These are phyloP conservation scores for Rhea pennata DNA, from an alignment of 2,113 vertebrate species.

Conservation along the genomic window DNA sequence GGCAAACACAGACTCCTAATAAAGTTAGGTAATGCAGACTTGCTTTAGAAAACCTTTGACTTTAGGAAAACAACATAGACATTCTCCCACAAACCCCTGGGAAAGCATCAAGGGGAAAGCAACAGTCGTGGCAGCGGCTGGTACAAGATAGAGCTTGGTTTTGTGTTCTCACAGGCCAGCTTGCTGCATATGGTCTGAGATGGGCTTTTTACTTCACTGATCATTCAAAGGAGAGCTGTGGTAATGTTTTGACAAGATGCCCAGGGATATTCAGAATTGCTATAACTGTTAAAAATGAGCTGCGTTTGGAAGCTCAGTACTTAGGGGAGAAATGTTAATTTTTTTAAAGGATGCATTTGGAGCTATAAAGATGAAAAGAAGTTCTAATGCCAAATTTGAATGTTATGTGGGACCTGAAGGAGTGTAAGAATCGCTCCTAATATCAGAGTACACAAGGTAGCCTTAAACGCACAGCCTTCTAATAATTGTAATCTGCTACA, in stretches of 20 bases:
- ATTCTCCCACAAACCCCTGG: background rate
- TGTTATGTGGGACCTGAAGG: slow-evolving; percentile 39
- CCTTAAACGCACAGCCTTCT: slow-evolving; percentile 62
- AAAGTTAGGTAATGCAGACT: background rate
- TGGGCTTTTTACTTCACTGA: background rate
- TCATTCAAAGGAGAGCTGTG: slow-evolving; percentile 11
- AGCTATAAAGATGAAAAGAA: background rate
- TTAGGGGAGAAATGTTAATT: background rate
- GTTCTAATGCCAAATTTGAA: background rate
- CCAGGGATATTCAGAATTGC: background rate
- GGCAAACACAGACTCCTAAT: background rate
- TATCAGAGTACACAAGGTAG: slow-evolving; percentile 36
- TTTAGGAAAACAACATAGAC: background rate
- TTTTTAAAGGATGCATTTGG: slow-evolving; percentile 29
- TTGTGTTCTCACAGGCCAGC: background rate
- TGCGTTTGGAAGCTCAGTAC: slow-evolving; percentile 41
- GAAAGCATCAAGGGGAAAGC: background rate
- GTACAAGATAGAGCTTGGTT: background rate
- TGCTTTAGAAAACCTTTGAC: background rate
- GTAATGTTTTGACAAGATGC: slow-evolving; percentile 48
- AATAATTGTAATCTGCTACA: slow-evolving; percentile 76
- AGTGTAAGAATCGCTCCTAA: slow-evolving; percentile 55
- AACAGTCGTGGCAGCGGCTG: background rate
- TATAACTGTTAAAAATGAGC: slow-evolving; percentile 27
- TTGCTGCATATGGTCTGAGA: slow-evolving; percentile 29